These are phyloP conservation scores for Brachystomella parvula DNA, from an alignment of 1,140 invertebrate genomes.

Conservation along the genomic window DNA sequence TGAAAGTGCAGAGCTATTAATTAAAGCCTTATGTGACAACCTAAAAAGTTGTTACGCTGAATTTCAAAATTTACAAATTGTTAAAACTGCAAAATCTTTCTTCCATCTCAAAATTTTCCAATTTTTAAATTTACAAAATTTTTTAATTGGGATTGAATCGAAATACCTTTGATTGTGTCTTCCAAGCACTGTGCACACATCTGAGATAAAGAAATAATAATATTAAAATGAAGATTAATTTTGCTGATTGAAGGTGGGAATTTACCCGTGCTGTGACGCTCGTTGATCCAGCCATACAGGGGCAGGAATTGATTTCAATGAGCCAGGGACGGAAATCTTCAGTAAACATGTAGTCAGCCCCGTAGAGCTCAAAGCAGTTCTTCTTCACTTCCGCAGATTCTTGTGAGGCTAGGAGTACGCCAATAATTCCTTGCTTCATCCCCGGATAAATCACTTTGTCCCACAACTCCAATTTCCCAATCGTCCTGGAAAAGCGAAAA, in stretches of 20 bases:
- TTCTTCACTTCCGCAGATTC: constrained; percentile 67
- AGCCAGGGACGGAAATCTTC: constrained; percentile 84
- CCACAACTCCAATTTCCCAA: constrained; percentile 66
- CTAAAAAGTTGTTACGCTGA: too few species aligned
- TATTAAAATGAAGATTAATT: not conserved
- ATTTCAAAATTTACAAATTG: too few species aligned
- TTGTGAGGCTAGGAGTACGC: constrained; percentile 75
- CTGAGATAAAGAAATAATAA: not conserved
- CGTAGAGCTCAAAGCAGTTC: constrained; percentile 86
- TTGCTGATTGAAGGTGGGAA: not conserved
- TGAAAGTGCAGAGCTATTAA: too few species aligned
- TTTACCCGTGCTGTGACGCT: constrained; percentile 64
- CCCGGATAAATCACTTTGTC: constrained; percentile 71
- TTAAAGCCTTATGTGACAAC: too few species aligned
- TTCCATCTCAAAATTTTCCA: too few species aligned
- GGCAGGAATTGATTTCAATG: constrained; percentile 90
- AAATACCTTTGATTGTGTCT: constrained; percentile 81
- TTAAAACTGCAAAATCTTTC: too few species aligned
- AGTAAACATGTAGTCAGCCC: constrained; percentile 84
- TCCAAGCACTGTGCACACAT: constrained; percentile 80
- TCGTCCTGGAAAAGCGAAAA: constrained; percentile 40
- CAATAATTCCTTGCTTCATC: constrained; percentile 79
- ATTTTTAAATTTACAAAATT: not conserved
- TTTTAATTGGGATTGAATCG: not conserved
- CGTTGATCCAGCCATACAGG: constrained; percentile 79